Evolutionary conservation across 1,140 invertebrate species (phyloP), one percentile per base, ranked within the genome.

Genomic region (Drosophila parabipectinata): DNA sequence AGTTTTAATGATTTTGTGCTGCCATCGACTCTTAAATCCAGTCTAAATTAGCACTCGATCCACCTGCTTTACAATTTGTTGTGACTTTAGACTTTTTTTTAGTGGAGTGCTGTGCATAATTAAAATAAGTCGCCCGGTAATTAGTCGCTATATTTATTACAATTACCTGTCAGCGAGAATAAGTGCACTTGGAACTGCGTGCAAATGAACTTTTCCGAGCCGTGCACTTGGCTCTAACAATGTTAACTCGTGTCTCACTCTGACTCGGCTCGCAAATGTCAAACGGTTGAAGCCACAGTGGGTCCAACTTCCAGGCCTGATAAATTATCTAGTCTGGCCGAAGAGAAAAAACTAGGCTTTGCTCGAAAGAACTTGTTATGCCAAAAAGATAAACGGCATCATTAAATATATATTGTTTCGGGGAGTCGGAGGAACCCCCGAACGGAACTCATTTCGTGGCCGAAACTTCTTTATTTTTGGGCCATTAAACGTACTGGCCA

Each of bases 81-180:
- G 51, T 41, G 41, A 37, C 60, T 75, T 57, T 9, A 74, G 26
- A 18, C 14, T 6, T 4, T 21, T 34, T 21, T 34, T 10, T 8
- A 47, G 54, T 39, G 14, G 12, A 7, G 28, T 51, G 48, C 56
- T 30, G 15, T 39, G 63, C 77, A 72, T 81, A 85, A 85, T 88
- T 78, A 77, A 71, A 78, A 87, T 81, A 87, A 88, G 78, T 77
- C 75, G 63, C 64, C 55, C 60, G 32, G 72, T 83, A 87, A 87
- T 87, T 87, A 87, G 82, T 77, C 69, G 66, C 66, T 51, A 79
- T 87, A 87, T 87, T 82, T 88, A 87, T 87, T 88, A 77, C 82
- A 88, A 88, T 88, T 87, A 88, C 75, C 82, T 87, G 82, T 73
- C 82, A 73, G 59, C 62, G 60, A 24, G 47, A 57, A 30, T 47